Percentiles rank a stretch among this genome's conserved stretches.
Evolutionary conservation across 1,140 invertebrate genomes (phyloP).

Genomic region (Drosophila pandora): DNA sequence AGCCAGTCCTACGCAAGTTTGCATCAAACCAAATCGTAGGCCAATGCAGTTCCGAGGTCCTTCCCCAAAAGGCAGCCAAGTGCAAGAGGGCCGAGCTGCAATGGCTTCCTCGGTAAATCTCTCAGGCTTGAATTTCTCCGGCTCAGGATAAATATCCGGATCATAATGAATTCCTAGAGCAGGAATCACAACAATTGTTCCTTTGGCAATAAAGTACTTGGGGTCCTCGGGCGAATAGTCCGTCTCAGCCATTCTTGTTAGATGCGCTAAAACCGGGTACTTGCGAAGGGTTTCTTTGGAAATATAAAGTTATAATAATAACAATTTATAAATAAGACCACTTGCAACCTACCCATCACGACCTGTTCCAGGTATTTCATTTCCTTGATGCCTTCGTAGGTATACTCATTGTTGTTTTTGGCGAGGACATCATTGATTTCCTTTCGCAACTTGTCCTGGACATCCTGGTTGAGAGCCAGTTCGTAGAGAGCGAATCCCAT

Average conservation of each 20-base stretch:
- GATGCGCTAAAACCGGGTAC: constrained; percentile 86
- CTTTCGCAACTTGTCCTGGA: constrained; percentile 86
- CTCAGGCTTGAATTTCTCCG: constrained; percentile 86
- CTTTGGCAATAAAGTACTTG: constrained; percentile 86
- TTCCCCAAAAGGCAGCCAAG: constrained; percentile 67
- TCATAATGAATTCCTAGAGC: constrained; percentile 86
- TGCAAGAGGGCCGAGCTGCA: constrained; percentile 45
- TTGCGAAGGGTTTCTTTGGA: constrained; percentile 87
- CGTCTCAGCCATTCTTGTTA: constrained; percentile 85
- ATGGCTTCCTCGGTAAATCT: constrained; percentile 84
- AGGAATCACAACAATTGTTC: constrained; percentile 86
- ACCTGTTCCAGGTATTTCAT: constrained; percentile 87
- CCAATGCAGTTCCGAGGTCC: constrained; percentile 84
- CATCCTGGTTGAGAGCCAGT: constrained; percentile 86
- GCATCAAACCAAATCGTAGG: constrained; percentile 87
- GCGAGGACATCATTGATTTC: constrained; percentile 86
- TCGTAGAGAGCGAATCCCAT: constrained; percentile 86
- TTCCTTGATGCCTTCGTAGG: constrained; percentile 86
- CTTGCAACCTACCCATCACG: constrained; percentile 84
- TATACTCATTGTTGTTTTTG: constrained; percentile 84
- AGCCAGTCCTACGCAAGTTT: constrained; percentile 85
- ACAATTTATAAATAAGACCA: not conserved
- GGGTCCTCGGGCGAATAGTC: constrained; percentile 86
- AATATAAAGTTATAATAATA: not conserved
- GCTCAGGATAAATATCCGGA: constrained; percentile 73